Base-by-base conservation (phyloP, 1,140 invertebrate species). In the Neelides sp. region DNA sequence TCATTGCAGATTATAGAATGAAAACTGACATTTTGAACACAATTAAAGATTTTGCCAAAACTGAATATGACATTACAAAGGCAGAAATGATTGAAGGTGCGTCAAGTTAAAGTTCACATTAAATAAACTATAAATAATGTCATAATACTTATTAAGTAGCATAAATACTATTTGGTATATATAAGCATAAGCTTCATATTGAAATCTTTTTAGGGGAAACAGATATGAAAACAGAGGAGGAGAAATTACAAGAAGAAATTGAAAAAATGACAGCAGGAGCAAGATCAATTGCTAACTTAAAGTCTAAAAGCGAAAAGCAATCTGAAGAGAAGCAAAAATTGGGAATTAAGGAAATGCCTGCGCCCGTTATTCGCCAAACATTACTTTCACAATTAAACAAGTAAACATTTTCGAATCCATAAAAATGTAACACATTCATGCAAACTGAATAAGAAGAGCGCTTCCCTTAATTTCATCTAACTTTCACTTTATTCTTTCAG, bases 21-120 rank as follows among this genome's bases (percentile, higher is more conserved):
- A 60, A 60, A 46, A 23, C 19, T 15, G 47, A 55, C 19, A 60
- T 60, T 26, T 37, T 56, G 20, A 37, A 50, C 23, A 22, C 34
- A 2, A 39, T 60, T 4, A 35, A 51, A 10, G 19, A 53, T 20
- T 60, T 60, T 48, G 46, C 54, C 13, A 39, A 37, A 15, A 23
- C 23, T 1, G 58, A 56, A 19, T 44, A 34, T 7, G 42, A 52
- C 22, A 20, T 36, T 4, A 13, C 42, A 17, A 30, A 3, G 1
- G n/a, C n/a, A n/a, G n/a, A n/a, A n/a, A n/a, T n/a, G n/a, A n/a
- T n/a, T n/a, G n/a, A n/a, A n/a, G n/a, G n/a, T n/a, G n/a, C n/a
- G n/a, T n/a, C n/a, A n/a, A n/a, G n/a, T n/a, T n/a, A n/a, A n/a
- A n/a, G n/a, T n/a, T n/a, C 27, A 22, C 22, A 34, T 27, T 34